Base-by-base conservation (phyloP, 2,888 invertebrate genomes). In the Pterobdella sp. region DNA sequence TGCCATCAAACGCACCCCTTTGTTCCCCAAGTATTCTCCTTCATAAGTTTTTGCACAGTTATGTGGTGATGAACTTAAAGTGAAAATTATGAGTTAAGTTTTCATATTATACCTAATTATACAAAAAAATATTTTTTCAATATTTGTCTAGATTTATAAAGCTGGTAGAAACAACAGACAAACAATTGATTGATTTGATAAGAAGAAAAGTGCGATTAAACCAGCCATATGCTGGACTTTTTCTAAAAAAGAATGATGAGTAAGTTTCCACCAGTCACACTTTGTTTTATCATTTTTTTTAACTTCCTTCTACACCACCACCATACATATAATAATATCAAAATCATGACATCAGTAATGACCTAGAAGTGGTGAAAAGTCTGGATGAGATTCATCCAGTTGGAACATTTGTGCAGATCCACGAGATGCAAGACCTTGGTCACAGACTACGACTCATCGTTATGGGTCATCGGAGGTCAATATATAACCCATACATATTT, bases 121-220 rank as follows among this genome's bases (percentile, higher is more conserved):
- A n/a, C n/a, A n/a, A n/a, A n/a, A n/a, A n/a, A n/a, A n/a, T n/a
- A n/a, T n/a, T n/a, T n/a, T n/a, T n/a, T n/a, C n/a, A n/a, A 31
- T n/a, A n/a, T n/a, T n/a, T n/a, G n/a, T n/a, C n/a, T n/a, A 89
- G 93, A 79, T 98, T 98, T 84, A 94, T 97, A 79, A 98, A 98
- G 86, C 88, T 98, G 78, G 89, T 99, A 76, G 97, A 97, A 91
- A 86, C 96, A 63, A 88, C 90, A 42, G 91, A 96, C 85, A 91
- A 92, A 64, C 87, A 88, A 72, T 86, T 98, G 73, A 92, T 94
- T 81, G 91, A 93, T 81, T 82, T 98, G 67, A 88, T 98, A 74
- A 87, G 94, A 80, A 88, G 94, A 76, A 97, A 97, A 86, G 93
- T 97, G 0, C 91, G 91, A 83, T 84, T 97, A 26, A 94, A 94